These are phyloP conservation scores for Fulica atra DNA, from an alignment of 2,113 vertebrate genomes.

Conservation along the genomic window DNA sequence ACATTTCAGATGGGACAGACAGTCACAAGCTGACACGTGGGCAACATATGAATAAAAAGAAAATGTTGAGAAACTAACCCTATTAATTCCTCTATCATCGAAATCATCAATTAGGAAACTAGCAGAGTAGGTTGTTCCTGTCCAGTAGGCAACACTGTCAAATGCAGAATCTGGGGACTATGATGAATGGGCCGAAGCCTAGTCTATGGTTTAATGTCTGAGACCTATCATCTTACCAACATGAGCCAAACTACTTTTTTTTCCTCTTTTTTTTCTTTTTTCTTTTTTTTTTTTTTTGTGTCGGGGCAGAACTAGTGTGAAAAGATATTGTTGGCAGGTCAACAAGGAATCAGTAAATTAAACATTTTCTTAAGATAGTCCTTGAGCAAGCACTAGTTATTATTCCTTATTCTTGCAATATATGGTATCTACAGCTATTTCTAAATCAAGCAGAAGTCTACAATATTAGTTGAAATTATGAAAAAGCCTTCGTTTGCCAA, in stretches of 20 bases:
- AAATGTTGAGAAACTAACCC: neutral
- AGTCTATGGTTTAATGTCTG: neutral
- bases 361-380: neutral
- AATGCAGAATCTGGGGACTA: neutral
- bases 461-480: neutral
- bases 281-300: neutral
- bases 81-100: neutral
- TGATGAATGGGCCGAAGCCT: neutral
- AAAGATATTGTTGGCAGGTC: neutral
- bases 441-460: neutral
- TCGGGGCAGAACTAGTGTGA: neutral
- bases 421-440: neutral
- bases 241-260: fast-evolving
- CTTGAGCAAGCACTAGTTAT: neutral
- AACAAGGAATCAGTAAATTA: neutral
- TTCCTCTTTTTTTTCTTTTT: neutral
- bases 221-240: neutral
- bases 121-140: neutral
- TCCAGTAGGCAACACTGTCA: neutral
- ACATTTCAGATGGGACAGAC: neutral
- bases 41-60: neutral
- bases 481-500: neutral
- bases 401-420: neutral
- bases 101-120: neutral
- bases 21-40: neutral